Conservation (phyloP, 2,113 vertebrate genomes). For the Siphamia tubifer region DNA sequence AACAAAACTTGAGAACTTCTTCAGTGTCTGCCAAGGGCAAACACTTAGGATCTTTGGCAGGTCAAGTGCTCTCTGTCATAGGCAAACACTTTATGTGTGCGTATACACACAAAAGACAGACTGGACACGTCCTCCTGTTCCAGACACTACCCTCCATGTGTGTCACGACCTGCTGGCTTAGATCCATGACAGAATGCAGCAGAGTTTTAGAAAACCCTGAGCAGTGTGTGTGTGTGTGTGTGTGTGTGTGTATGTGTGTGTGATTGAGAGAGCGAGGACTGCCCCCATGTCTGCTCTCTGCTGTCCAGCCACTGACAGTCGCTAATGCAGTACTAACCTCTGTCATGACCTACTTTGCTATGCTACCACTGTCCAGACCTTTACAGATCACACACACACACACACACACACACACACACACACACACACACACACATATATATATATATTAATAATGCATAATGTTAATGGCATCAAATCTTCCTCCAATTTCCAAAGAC, state of each 20-base stretch:
- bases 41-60: conserved; percentile 40
- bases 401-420: conserved; percentile 7
- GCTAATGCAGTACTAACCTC: conserved; percentile 77
- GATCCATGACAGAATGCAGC: conserved; percentile 54
- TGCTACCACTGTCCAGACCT: conserved; percentile 50
- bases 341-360: conserved; percentile 74
- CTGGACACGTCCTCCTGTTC: conserved; percentile 63
- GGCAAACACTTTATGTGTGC: conserved; percentile 40
- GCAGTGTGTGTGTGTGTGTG: background rate
- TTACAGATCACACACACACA: conserved; percentile 14
- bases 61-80: conserved; percentile 45
- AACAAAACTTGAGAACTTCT: conserved; percentile 12
- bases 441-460: conserved; percentile 37
- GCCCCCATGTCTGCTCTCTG: conserved; percentile 59
- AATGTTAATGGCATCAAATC: conserved; percentile 3
- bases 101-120: conserved; percentile 51
- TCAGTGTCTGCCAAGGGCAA: conserved; percentile 52
- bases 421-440: too few relatives aligned
- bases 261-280: conserved; percentile 41
- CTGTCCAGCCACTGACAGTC: conserved; percentile 72
- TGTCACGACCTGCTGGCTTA: conserved; percentile 65
- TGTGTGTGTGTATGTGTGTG: conserved; percentile 14
- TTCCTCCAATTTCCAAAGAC: conserved; percentile 17
- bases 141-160: conserved; percentile 60
- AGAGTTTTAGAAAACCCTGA: conserved; percentile 14